Percentiles rank a stretch among this genome's conserved stretches.
These are phyloP conservation scores for Diadophis punctatus DNA, from an alignment of 2,113 vertebrate species.

Conservation along the genomic window DNA sequence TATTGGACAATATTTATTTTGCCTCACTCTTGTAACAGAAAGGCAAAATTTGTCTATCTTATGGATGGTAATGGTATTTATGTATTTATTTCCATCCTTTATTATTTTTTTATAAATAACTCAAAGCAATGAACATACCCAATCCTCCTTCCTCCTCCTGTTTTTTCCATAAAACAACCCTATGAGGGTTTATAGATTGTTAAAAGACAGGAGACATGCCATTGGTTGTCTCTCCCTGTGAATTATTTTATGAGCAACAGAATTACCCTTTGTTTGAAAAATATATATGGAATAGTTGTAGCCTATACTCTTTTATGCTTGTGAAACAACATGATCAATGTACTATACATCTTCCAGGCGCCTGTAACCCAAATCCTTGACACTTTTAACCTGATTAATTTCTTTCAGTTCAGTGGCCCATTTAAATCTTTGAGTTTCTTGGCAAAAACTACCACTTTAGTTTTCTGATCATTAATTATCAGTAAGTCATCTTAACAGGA, in stretches of 20 bases:
- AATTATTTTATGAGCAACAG: background rate
- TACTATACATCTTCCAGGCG: background rate
- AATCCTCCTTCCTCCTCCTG: background rate
- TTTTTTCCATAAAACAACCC: background rate
- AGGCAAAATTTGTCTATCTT: background rate
- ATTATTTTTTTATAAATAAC: background rate
- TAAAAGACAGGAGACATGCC: background rate
- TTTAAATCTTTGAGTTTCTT: background rate
- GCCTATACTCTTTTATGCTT: background rate
- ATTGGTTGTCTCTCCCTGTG: background rate
- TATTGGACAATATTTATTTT: background rate
- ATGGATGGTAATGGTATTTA: background rate
- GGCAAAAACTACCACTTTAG: background rate
- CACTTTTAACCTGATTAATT: background rate
- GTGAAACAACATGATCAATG: background rate
- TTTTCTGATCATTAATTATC: background rate
- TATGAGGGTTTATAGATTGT: background rate
- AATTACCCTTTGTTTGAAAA: background rate
- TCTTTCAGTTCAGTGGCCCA: background rate
- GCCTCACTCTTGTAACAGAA: background rate
- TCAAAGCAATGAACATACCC: background rate
- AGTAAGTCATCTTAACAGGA: background rate
- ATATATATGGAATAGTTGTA: background rate
- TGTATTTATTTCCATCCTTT: background rate
- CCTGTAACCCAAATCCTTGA: background rate